These are phyloP conservation scores for Candoia aspera DNA, from an alignment of 2,113 vertebrate genomes.

Conservation along the genomic window DNA sequence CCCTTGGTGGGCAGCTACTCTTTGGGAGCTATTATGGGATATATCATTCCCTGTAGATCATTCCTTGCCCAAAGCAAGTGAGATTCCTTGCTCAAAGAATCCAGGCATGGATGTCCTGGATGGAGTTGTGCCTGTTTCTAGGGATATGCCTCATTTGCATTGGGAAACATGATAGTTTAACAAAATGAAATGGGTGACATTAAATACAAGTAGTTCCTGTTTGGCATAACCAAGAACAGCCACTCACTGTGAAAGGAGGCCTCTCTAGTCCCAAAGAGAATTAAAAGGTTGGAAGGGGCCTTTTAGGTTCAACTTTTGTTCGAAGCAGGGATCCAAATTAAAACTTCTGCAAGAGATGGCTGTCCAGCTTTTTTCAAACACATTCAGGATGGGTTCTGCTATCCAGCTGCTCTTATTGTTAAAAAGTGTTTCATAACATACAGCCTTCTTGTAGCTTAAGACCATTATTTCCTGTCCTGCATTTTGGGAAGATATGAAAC, in stretches of 20 bases:
- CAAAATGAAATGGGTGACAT: neutral
- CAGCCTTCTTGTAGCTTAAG: neutral
- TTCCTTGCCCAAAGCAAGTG: neutral
- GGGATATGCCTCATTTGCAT: neutral
- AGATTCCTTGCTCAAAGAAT: neutral
- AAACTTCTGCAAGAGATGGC: neutral
- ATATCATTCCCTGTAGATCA: neutral
- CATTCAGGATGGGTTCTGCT: neutral
- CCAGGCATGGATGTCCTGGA: neutral
- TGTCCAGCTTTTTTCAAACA: neutral
- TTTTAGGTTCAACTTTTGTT: too few relatives aligned
- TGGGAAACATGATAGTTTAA: neutral
- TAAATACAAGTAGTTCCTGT: neutral
- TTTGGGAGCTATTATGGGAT: neutral
- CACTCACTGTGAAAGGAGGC: neutral
- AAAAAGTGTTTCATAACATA: neutral
- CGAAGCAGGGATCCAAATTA: neutral
- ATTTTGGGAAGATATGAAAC: neutral
- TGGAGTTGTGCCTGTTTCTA: neutral
- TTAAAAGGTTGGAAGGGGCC: neutral
- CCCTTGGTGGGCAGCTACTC: neutral
- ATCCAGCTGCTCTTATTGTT: neutral
- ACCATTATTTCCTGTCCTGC: neutral
- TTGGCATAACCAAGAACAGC: neutral
- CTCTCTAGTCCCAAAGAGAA: neutral